A percentile compares a stretch with the other conserved stretches of the same genome.
phyloP scores from a whole-genome alignment of 2,113 vertebrate species.

The Synchiropus splendidus region DNA sequence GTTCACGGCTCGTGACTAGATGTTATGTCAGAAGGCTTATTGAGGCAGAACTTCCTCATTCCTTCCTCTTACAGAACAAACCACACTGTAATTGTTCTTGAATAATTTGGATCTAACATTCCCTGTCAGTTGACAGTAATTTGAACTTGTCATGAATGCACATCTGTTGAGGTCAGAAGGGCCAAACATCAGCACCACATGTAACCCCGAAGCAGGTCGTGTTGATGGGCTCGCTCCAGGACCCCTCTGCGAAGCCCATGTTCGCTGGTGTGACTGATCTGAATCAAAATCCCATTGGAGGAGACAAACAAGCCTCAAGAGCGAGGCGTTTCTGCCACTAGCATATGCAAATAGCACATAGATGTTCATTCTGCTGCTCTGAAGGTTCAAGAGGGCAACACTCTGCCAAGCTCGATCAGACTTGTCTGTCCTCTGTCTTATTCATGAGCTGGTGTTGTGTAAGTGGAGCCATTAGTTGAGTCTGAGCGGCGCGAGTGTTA shows the following conservation, averaged over 20 bases:
- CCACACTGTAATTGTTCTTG: too few relatives aligned
- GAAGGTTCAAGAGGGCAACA: slow-evolving; percentile 26
- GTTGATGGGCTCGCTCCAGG: slow-evolving; percentile 34
- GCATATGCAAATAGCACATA: slow-evolving; percentile 22
- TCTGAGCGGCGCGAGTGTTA: neutral
- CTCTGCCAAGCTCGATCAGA: slow-evolving; percentile 24
- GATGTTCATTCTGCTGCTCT: slow-evolving; percentile 29
- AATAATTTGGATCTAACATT: too few relatives aligned
- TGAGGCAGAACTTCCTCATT: too few relatives aligned
- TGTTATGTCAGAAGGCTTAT: too few relatives aligned
- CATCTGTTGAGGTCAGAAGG: slow-evolving; percentile 1
- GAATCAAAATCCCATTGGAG: slow-evolving; percentile 21
- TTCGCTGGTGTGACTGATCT: slow-evolving; percentile 28
- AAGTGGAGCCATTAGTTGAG: slow-evolving; percentile 19
- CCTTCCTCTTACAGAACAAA: too few relatives aligned
- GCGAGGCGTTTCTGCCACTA: slow-evolving; percentile 22
- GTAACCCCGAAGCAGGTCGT: slow-evolving; percentile 10
- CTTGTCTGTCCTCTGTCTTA: slow-evolving; percentile 17
- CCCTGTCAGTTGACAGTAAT: too few relatives aligned
- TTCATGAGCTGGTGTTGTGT: slow-evolving; percentile 27
- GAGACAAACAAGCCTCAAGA: slow-evolving; percentile 38
- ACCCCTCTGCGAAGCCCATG: slow-evolving; percentile 36
- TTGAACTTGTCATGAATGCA: too few relatives aligned
- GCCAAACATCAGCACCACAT: slow-evolving; percentile 10
- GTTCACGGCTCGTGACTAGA: too few relatives aligned